Percentiles rank a stretch among this genome's conserved stretches.
phyloP scores from a whole-genome alignment of 2,113 vertebrate species.

The Rhinolophus sinicus region DNA sequence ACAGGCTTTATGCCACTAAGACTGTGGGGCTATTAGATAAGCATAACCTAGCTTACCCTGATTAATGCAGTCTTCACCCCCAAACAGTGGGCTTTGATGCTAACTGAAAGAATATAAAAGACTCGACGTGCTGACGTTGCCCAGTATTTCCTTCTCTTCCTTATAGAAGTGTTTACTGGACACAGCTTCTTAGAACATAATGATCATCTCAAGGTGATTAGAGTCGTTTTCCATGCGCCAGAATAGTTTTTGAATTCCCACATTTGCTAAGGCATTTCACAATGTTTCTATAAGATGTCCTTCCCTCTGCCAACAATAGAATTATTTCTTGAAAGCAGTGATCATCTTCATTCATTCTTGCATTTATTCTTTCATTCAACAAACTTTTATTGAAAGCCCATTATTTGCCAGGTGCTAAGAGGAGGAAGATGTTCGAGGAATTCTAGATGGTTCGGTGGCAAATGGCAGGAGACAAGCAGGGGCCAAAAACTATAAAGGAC shows the following conservation, averaged over 20 bases:
- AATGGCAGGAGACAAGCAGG: background rate
- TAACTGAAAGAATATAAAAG: background rate
- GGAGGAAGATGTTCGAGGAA: background rate
- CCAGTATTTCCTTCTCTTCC: background rate
- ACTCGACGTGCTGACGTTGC: background rate
- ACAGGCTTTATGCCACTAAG: background rate
- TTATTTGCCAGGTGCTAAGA: background rate
- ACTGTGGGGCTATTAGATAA: background rate
- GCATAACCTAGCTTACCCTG: background rate
- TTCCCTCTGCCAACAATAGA: background rate
- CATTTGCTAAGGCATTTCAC: background rate
- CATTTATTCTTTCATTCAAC: conserved; percentile 32
- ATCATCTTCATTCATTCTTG: background rate
- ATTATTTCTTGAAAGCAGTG: conserved; percentile 30
- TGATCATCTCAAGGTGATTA: background rate
- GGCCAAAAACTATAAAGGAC: background rate
- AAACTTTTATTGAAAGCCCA: background rate
- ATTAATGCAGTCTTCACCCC: background rate
- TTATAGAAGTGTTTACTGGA: conserved; percentile 22
- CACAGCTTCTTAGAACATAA: background rate
- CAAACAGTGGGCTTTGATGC: background rate
- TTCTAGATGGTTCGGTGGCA: background rate
- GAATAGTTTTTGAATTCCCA: conserved; percentile 36
- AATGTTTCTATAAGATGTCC: background rate
- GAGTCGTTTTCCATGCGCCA: background rate